Base-by-base conservation (phyloP, 2,888 invertebrate species). In the Cephus pygmeus region DNA sequence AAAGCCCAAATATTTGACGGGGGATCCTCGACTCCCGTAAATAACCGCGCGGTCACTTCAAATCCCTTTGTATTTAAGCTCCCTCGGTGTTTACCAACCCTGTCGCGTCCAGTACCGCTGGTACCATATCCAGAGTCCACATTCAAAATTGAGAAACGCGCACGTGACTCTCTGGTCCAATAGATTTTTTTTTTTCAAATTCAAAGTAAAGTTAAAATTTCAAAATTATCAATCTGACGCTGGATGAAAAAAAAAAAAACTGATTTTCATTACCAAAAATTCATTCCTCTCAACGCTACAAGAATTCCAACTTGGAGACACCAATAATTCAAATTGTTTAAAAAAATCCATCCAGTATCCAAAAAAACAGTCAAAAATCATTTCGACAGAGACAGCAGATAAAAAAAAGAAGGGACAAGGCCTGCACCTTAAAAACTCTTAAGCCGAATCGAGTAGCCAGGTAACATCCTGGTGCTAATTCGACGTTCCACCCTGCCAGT, bases 1-100 rank as follows among this genome's bases (percentile, higher is more conserved):
- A 90, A 90, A 90, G 90, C 83, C 86, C 88, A 90, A 90, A 90
- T 90, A 90, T 90, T 90, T 90, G 88, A 88, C 80, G 84, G 81
- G 73, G 81, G 85, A 85, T 85, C 84, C 85, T 76, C 80, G 85
- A 86, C 84, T 84, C 84, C 85, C 83, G 86, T 85, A 87, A 89
- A 89, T 83, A 89, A 80, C 81, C 75, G 73, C 79, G 76, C 77
- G 79, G 76, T 79, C 76, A 82, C 82, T 81, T 81, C 79, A 82
- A 83, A 83, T 83, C 83, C 73, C 76, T 76, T 73, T 78, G 81
- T 83, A 81, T 80, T 80, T 79, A 73, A 33, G 56, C 56, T 79
- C 81, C 75, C 31, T 33, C 11, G 31, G 31, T 71, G 71, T 71
- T 71, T 12, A 3, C 71, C 31, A 9, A 6, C 56, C 56, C 56